phyloP scores from a whole-genome alignment of 2,888 invertebrate genomes.

The Tachina fera region DNA sequence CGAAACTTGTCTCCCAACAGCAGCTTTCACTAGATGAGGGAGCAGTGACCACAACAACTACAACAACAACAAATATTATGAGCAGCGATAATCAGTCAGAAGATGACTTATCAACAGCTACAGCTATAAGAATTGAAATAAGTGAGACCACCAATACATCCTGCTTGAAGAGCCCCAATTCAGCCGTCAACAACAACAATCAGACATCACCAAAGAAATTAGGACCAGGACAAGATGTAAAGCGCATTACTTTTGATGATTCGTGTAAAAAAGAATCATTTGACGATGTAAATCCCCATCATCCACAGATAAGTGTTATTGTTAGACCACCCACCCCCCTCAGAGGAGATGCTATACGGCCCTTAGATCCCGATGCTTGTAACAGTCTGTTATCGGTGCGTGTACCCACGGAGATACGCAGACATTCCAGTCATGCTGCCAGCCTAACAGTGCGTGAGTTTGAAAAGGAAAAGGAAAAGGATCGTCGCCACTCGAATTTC shows the following conservation, averaged over 20 bases:
- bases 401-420: constrained; percentile 81
- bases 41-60: constrained; percentile 71
- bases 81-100: constrained; percentile 73
- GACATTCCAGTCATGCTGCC: constrained; percentile 83
- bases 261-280: constrained; percentile 83
- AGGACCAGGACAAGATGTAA: constrained; percentile 81
- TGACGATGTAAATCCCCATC: constrained; percentile 83
- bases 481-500: constrained; percentile 83
- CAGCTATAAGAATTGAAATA: constrained; percentile 79
- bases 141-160: constrained; percentile 73
- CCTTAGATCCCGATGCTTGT: constrained; percentile 81
- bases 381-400: constrained; percentile 78
- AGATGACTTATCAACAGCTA: constrained; percentile 78
- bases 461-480: constrained; percentile 82
- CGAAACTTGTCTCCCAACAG: constrained; percentile 80
- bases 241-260: constrained; percentile 83
- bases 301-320: constrained; percentile 88
- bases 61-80: constrained; percentile 69
- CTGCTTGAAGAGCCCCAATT: constrained; percentile 65
- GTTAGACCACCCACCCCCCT: constrained; percentile 90
- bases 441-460: constrained; percentile 84
- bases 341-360: constrained; percentile 85
- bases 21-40: constrained; percentile 76
- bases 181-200: constrained; percentile 8
- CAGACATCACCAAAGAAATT: constrained; percentile 77